phyloP scores from a whole-genome alignment of 2,113 vertebrate species.

The Macrotis lagotis region DNA sequence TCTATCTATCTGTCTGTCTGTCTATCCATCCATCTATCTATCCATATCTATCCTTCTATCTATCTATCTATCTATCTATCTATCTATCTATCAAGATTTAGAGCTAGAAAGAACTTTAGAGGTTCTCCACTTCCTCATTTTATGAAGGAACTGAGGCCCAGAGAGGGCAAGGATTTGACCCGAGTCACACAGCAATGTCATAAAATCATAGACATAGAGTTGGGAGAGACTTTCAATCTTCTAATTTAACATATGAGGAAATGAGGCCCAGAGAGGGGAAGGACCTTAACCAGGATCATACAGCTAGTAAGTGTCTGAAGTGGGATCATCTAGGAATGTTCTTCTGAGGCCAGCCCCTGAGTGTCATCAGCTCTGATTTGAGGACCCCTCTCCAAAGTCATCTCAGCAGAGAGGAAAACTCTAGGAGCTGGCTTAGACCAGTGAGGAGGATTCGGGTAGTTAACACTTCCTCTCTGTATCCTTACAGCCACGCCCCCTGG shows the following conservation, averaged over 20 bases:
- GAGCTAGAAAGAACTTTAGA: not conserved
- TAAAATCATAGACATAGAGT: not conserved
- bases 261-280: not conserved
- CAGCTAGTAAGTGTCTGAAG: not conserved
- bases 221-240: not conserved
- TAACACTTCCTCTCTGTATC: conserved; percentile 6
- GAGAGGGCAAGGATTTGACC: not conserved
- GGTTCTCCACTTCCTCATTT: not conserved
- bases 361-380: not conserved
- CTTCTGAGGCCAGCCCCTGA: not conserved
- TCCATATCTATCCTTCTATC: too few relatives aligned
- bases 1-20: not conserved
- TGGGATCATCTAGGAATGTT: not conserved
- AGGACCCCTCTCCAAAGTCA: not conserved
- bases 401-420: not conserved
- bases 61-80: too few relatives aligned
- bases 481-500: conserved; percentile 85
- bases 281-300: not conserved
- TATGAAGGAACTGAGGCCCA: not conserved
- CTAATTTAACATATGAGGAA: not conserved
- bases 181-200: not conserved
- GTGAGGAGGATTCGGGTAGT: not conserved
- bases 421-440: not conserved
- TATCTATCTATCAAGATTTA: too few relatives aligned
- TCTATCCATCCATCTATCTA: too few relatives aligned